Base-by-base conservation (phyloP, 2,113 vertebrate genomes). In the Lepus europaeus region DNA sequence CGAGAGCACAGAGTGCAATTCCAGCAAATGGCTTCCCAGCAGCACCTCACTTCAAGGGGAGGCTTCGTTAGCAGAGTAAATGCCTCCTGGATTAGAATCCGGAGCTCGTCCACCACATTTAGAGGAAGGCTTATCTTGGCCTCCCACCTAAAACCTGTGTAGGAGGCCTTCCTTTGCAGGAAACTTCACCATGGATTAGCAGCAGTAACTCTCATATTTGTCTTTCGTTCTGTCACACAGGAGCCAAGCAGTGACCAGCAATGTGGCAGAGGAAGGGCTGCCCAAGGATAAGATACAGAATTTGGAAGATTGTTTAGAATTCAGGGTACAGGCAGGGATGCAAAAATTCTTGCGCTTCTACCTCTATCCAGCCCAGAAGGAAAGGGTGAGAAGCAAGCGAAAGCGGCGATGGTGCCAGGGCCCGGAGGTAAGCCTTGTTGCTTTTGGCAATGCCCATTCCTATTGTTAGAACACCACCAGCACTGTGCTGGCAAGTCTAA, bases 321-420 rank as follows among this genome's bases (percentile, higher is more conserved):
- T 33, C 33, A 83, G 84, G 22, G 39, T 49, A 39, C 56, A 66
- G 7, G 53, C n/a, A 33, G 6, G 68, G 76, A 45, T 31, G 22
- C 2, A 61, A 68, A 81, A 68, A 53, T 49, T 51, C 14, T 78
- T n/a, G 39, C 51, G 61, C 64, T 64, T 90, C 79, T 87, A 5
- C 31, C 39, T 92, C n/a, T 49, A n/a, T 45, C 51, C 27, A 36
- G 63, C 69, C 64, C 23, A 68, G 9, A 59, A 49, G 45, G 17
- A 68, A 66, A 72, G 27, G 61, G 23, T 29, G 73, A 84, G 31
- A 84, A 29, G 49, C 49, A 16, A 89, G 51, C 27, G 36, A 4
- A 64, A 22, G 9, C 25, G 27, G 27, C 25, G 2, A 2, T 1
- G 14, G 61, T 2, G 1, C 73, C 8, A 4, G 36, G 31, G 11